Evolutionary conservation across 2,113 vertebrate genomes (phyloP).

Genomic region (Piliocolobus tephrosceles): DNA sequence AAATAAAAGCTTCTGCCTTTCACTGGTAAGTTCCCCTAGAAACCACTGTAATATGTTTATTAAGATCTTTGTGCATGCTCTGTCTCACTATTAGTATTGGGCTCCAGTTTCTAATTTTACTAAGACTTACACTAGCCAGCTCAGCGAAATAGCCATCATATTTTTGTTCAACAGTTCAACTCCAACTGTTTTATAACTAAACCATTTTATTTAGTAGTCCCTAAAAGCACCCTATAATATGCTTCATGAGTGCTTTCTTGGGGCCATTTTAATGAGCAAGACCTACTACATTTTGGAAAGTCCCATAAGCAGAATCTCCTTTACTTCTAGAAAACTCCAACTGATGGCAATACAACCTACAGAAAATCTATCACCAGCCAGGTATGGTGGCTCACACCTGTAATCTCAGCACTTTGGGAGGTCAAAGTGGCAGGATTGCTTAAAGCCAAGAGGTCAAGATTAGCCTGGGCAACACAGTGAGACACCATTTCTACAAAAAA

Average conservation of each 20-base stretch:
- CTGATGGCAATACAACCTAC: neutral
- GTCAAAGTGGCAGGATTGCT: too few relatives aligned
- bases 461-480: too few relatives aligned
- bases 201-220: slow-evolving; percentile 71
- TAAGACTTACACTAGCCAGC: neutral
- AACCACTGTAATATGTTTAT: neutral
- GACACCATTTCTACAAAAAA: too few relatives aligned
- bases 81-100: neutral
- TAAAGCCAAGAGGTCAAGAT: too few relatives aligned
- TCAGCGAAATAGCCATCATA: slow-evolving; percentile 23
- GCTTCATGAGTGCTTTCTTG: slow-evolving; percentile 54
- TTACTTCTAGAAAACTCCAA: neutral
- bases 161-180: slow-evolving; percentile 68
- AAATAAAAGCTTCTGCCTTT: slow-evolving; percentile 33
- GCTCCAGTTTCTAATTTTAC: slow-evolving; percentile 48
- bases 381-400: too few relatives aligned
- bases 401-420: too few relatives aligned
- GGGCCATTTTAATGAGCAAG: slow-evolving; percentile 43
- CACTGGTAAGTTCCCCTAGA: neutral
- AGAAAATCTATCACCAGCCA: neutral
- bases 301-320: slow-evolving; percentile 12
- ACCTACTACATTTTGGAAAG: slow-evolving; percentile 31
- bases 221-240: slow-evolving; percentile 64
- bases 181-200: slow-evolving; percentile 66
- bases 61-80: neutral